phyloP scores from a whole-genome alignment of 2,888 invertebrate species.

The Tholera decimalis region DNA sequence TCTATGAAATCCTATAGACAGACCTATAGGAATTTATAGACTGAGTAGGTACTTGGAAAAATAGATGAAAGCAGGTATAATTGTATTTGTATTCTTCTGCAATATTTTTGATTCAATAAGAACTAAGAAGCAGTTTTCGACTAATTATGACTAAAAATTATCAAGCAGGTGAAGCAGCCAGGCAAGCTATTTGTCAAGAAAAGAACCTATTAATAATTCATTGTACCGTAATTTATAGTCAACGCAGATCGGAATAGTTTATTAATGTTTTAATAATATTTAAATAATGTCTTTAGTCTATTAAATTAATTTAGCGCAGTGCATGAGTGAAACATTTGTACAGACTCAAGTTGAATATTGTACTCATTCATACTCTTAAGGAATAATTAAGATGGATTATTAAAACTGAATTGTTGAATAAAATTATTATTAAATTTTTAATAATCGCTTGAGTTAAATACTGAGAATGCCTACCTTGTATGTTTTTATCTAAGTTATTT shows the following conservation, averaged over 20 bases:
- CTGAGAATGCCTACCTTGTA: neutral
- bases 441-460: neutral
- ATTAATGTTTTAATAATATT: neutral
- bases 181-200: too few relatives aligned
- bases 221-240: constrained; percentile 20
- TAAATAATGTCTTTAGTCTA: neutral
- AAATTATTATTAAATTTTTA: constrained; percentile 10
- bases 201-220: neutral
- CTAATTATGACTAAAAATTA: too few relatives aligned
- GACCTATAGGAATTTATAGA: too few relatives aligned
- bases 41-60: too few relatives aligned
- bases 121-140: too few relatives aligned
- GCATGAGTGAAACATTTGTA: neutral
- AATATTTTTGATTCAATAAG: too few relatives aligned
- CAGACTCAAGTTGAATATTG: constrained; percentile 9
- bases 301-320: neutral
- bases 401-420: constrained; percentile 11
- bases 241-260: neutral
- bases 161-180: neutral
- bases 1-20: too few relatives aligned
- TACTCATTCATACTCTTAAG: constrained; percentile 2
- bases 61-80: too few relatives aligned
- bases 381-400: constrained; percentile 8
- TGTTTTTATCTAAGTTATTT: neutral
- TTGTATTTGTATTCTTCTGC: too few relatives aligned